Base-by-base conservation (phyloP, 2,888 invertebrate species). In the Macaria notata region DNA sequence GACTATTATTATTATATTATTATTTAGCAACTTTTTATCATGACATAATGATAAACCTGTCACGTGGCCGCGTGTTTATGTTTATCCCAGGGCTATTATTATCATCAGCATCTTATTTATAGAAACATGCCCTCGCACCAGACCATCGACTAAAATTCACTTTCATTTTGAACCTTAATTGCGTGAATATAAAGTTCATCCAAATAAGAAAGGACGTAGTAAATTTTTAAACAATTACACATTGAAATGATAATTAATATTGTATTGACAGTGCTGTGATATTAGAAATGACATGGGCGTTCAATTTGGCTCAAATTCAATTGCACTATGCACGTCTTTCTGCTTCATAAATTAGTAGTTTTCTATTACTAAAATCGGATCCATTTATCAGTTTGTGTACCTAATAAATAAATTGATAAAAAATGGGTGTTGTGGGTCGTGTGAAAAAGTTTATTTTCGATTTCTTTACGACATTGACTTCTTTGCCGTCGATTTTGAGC, bases 211-310 rank as follows among this genome's bases (percentile, higher is more conserved):
- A 53, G 49, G 45, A 30, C 49, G 48, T 30, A 50, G 33, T 33
- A 44, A 49, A 56, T 50, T 46, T 42, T 47, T 54, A 31, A 43
- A 8, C 44, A 39, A 63, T 70, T 66, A 64, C 58, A 61, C 49
- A 55, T 48, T 30, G 45, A 45, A 50, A 46, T 51, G 9, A n/a
- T 46, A 41, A 48, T 55, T 44, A 6, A 45, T 50, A 38, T 49
- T 29, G 31, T 41, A 49, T 55, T 29, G 19, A 19, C 41, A 41
- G 41, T n/a, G 6, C 41, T 38, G 19, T 36, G 3, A 36, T 41
- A 41, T 41, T n/a, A 45, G 44, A 29, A 9, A 51, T 38, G 44
- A 50, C 54, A 49, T 46, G 41, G 52, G 49, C 9, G 39, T 46
- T 38, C 44, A 36, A 9, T 49, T 54, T 59, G 59, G 54, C 59